These are phyloP conservation scores for Tachuris rubrigastra DNA, from an alignment of 2,113 vertebrate species.

Conservation along the genomic window DNA sequence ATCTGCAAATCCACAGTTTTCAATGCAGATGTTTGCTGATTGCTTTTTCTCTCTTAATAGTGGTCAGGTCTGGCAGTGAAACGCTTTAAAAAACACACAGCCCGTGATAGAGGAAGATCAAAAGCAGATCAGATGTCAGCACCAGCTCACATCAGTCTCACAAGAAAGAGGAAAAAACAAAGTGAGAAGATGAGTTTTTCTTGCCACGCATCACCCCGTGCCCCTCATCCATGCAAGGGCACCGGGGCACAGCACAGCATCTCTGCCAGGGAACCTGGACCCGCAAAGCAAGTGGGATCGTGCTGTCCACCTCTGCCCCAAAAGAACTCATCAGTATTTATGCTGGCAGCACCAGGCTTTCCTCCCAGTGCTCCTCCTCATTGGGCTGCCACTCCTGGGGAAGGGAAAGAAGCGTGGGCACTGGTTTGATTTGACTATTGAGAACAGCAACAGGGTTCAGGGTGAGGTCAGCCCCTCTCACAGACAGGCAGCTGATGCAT, in stretches of 20 bases:
- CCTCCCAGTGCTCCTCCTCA: neutral
- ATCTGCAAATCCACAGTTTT: conserved; percentile 49
- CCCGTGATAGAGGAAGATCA: conserved; percentile 39
- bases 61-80: conserved; percentile 1
- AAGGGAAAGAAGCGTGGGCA: neutral
- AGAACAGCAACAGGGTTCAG: fast-evolving
- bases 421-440: fast-evolving
- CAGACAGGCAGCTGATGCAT: neutral
- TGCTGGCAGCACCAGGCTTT: neutral
- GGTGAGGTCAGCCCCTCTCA: neutral
- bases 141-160: neutral
- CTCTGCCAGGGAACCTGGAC: neutral
- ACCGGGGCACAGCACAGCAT: neutral
- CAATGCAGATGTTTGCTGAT: conserved; percentile 10
- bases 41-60: neutral
- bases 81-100: conserved; percentile 8
- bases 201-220: fast-evolving
- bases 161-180: conserved; percentile 31
- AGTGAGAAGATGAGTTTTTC: neutral
- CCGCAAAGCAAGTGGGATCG: fast-evolving
- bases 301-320: neutral
- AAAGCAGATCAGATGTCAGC: neutral
- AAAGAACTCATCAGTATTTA: fast-evolving
- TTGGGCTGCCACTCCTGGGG: neutral
- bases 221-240: neutral